Base-by-base conservation (phyloP, 2,888 invertebrate species). In the Geophilus truncorum region DNA sequence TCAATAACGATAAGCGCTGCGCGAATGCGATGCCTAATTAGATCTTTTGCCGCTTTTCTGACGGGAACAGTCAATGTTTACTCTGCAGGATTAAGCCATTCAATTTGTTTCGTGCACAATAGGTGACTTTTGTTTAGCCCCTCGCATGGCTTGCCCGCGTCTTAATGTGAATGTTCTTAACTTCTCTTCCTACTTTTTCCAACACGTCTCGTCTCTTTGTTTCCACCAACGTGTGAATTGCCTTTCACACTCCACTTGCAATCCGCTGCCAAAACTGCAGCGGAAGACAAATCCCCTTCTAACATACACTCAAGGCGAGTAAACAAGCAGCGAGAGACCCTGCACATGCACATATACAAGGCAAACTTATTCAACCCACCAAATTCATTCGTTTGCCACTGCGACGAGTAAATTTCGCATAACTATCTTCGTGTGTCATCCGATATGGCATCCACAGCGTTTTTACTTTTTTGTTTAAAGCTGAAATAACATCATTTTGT, bases 51-150 rank as follows among this genome's bases (percentile, higher is more conserved):
- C n/a, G n/a, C n/a, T n/a, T n/a, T n/a, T 62, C 45, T 15, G 10
- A 1, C 21, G 25, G 62, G 10, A 25, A 10, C 62, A 57, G 62
- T 62, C 25, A 62, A 7, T 62, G 62, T 62, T 62, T 62, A 62
- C 62, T 62, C 23, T 23, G 25, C 9, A 62, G 62, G 62, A 62
- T 62, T 62, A 62, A 62, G 62, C 28, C 62, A 62, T 62, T 62
- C 62, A 62, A 62, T 62, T 62, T 62, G 62, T 62, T 62, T 62
- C 9, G 62, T 62, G 23, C 62, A 62, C 62, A 62, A 62, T 62
- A 62, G 62, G 62, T 62, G 62, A 62, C 62, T 62, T 62, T 62
- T 23, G 23, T 62, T 62, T 62, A 15, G 45, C 28, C 62, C 23
- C 18, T 57, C 57, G 57, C 57, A 57, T 57, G 57, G 57, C 57